Evolutionary conservation across 1,140 invertebrate species (phyloP).

Genomic region (Belonocnema kinseyi): DNA sequence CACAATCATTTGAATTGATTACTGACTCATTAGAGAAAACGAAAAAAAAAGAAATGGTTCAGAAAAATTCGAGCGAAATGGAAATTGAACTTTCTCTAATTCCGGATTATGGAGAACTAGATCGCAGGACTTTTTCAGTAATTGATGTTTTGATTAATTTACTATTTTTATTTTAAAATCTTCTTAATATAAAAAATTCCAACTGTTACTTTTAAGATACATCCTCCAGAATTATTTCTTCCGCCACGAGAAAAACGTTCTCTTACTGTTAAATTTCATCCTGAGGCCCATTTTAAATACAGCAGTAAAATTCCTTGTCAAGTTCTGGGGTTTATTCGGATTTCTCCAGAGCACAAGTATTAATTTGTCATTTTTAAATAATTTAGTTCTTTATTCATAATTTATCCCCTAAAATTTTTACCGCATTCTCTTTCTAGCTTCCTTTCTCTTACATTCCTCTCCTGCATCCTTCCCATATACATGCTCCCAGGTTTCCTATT

Average conservation of each 20-base stretch:
- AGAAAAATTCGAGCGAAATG: no score
- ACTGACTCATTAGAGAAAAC: no score
- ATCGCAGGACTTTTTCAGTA: no score
- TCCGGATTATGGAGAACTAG: no score
- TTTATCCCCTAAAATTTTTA: no score
- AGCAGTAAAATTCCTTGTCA: slow-evolving; percentile 37
- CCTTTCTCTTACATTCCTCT: no score
- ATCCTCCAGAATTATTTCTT: slow-evolving; percentile 51
- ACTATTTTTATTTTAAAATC: not conserved
- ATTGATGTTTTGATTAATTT: not conserved
- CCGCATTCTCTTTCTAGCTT: no score
- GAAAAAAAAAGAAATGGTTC: no score
- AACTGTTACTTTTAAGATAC: slow-evolving; percentile 41
- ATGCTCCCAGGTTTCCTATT: not conserved
- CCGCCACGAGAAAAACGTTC: slow-evolving; percentile 43
- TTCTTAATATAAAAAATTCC: not conserved
- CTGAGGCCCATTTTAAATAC: not conserved
- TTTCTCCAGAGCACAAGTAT: slow-evolving; percentile 53
- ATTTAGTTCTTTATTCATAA: no score
- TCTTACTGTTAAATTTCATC: slow-evolving; percentile 40
- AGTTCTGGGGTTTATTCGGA: slow-evolving; percentile 50
- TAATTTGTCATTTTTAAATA: slow-evolving; percentile 2
- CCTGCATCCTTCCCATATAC: no score
- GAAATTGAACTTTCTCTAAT: no score
- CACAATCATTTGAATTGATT: no score